phyloP scores from a whole-genome alignment of 1,140 invertebrate species.

The Mesaphorura yosii region DNA sequence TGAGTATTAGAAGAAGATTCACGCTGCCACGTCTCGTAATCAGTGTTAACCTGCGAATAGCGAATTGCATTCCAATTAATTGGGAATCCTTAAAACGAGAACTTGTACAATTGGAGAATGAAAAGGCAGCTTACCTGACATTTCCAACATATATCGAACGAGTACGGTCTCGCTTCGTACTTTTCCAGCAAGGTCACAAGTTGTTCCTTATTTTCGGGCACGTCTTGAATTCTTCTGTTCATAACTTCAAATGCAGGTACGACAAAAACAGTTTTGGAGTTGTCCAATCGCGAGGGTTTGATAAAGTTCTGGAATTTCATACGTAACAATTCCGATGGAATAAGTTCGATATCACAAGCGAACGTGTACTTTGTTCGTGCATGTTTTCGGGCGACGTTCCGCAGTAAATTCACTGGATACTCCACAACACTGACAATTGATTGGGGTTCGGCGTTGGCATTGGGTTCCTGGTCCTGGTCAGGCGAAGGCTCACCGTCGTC shows the following conservation, averaged over 20 bases:
- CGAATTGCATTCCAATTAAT: too few species aligned
- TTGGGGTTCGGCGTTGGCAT: slow-evolving; percentile 24
- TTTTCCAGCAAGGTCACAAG: slow-evolving; percentile 38
- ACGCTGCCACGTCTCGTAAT: slow-evolving; percentile 47
- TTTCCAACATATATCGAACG: slow-evolving; percentile 46
- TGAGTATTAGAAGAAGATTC: slow-evolving; percentile 30
- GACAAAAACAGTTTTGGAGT: slow-evolving; percentile 43
- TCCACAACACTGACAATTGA: slow-evolving; percentile 12
- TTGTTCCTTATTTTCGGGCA: slow-evolving; percentile 40
- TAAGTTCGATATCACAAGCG: slow-evolving; percentile 47
- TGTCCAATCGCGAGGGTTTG: slow-evolving; percentile 20
- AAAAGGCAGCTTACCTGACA: slow-evolving; percentile 37
- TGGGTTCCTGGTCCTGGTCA: background rate
- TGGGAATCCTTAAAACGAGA: too few species aligned
- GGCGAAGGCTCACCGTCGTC: too few species aligned
- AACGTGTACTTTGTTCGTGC: slow-evolving; percentile 42
- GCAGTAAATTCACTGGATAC: slow-evolving; percentile 47
- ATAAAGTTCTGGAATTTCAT: slow-evolving; percentile 38
- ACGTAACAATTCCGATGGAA: slow-evolving; percentile 41
- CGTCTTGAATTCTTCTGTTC: too few species aligned
- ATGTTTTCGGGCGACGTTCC: slow-evolving; percentile 45
- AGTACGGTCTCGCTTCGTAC: slow-evolving; percentile 43
- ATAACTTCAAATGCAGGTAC: slow-evolving; percentile 48
- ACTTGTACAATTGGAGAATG: background rate
- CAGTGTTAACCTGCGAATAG: slow-evolving; percentile 45